Conservation (phyloP, 1,140 invertebrate genomes). For the Adoxophyes honmai region DNA sequence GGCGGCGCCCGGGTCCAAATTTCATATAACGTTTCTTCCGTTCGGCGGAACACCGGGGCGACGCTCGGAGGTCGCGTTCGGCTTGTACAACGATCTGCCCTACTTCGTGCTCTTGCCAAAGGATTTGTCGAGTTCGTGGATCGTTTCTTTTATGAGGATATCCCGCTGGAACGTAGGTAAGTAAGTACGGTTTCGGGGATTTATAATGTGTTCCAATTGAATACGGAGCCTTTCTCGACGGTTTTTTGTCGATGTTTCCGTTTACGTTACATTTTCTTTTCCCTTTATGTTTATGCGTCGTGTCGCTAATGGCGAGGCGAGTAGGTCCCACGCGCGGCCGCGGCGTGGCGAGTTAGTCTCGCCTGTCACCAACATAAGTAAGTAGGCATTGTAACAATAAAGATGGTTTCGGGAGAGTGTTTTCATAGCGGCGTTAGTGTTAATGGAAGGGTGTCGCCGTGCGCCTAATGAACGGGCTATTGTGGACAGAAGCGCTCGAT, state of each 20-base stretch:
- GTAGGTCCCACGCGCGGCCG: background rate
- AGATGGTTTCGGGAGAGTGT: conserved; percentile 54
- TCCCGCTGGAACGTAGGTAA: conserved; percentile 54
- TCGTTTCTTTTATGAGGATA: conserved; percentile 68
- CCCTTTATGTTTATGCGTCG: conserved; percentile 6
- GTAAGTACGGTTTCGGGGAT: conserved; percentile 52
- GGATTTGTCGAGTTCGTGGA: conserved; percentile 68
- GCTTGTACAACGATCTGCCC: conserved; percentile 67
- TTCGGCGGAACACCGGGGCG: conserved; percentile 54
- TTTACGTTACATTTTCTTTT: conserved; percentile 18
- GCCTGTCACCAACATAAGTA: conserved; percentile 68
- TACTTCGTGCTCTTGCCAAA: conserved; percentile 69
- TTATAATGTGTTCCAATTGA: conserved; percentile 59
- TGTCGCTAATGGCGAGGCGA: background rate
- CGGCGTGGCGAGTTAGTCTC: conserved; percentile 37
- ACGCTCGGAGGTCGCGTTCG: conserved; percentile 60
- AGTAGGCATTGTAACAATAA: conserved; percentile 63
- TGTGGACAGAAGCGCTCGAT: conserved; percentile 62
- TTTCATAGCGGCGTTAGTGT: conserved; percentile 54
- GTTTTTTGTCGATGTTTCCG: conserved; percentile 31
- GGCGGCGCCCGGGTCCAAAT: conserved; percentile 68
- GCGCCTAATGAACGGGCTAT: conserved; percentile 66
- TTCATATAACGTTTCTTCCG: conserved; percentile 67
- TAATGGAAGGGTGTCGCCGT: conserved; percentile 66
- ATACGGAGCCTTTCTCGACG: conserved; percentile 34